Evolutionary conservation across 2,797 vertebrate species (phyloP).

Genomic region (Varecia variegata): DNA sequence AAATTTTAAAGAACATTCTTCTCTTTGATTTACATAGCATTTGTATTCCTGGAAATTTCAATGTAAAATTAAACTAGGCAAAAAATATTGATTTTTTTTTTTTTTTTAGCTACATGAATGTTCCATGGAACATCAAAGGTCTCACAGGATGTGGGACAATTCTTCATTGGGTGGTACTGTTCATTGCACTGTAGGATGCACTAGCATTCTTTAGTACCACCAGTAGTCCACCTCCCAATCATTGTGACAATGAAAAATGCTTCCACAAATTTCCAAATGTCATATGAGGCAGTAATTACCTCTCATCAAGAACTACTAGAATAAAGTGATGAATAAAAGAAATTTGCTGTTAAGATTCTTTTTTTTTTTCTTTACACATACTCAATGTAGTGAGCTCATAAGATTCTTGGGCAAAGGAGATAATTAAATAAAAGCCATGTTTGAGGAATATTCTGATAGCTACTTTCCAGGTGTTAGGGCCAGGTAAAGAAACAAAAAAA

Average conservation of each 20-base stretch:
- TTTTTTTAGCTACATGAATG: not conserved
- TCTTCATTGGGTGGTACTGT: not conserved
- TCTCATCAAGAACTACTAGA: not conserved
- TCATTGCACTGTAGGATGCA: not conserved
- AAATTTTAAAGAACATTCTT: not conserved
- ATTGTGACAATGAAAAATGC: not conserved
- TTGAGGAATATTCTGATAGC: not conserved
- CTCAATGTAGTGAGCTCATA: not conserved
- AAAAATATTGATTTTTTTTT: not conserved
- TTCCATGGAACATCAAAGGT: not conserved
- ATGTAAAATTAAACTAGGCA: not conserved
- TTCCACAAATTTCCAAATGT: not conserved
- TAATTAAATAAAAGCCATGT: not conserved
- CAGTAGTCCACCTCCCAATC: not conserved
- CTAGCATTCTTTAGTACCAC: not conserved
- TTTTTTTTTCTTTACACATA: not conserved
- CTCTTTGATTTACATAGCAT: not conserved
- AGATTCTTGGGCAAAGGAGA: not conserved
- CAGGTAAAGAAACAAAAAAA: not conserved
- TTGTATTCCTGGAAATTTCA: slow-evolving; percentile 4
- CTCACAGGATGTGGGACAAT: not conserved
- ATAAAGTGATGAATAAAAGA: not conserved
- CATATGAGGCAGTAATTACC: not conserved
- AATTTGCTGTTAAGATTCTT: not conserved
- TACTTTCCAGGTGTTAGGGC: not conserved